These are phyloP conservation scores for Catharus minimus DNA, from an alignment of 2,113 vertebrate genomes.

Conservation along the genomic window DNA sequence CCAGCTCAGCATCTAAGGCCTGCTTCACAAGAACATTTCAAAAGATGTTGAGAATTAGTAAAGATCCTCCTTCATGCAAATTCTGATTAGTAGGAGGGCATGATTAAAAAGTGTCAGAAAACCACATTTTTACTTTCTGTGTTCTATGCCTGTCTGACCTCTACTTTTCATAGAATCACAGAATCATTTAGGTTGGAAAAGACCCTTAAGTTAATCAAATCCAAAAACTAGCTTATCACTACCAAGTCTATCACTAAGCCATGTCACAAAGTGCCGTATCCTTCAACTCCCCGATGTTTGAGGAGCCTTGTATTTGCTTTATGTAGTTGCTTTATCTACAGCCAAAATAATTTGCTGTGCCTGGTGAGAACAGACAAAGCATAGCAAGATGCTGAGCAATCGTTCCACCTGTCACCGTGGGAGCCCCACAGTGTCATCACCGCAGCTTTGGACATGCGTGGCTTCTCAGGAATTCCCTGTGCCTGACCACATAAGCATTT, in stretches of 20 bases:
- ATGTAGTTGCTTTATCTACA: not conserved
- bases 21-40: not conserved
- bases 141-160: not conserved
- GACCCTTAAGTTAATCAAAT: not conserved
- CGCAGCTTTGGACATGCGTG: rapidly evolving
- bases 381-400: conserved; percentile 34
- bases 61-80: not conserved
- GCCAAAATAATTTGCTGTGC: not conserved
- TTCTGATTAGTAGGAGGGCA: not conserved
- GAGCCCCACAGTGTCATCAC: not conserved
- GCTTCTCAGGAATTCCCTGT: conserved; percentile 37
- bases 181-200: not conserved
- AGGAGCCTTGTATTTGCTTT: not conserved
- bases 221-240: not conserved
- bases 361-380: not conserved
- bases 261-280: not conserved
- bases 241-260: not conserved
- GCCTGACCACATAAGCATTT: not conserved
- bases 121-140: not conserved
- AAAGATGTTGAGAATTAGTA: not conserved
- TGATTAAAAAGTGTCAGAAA: not conserved
- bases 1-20: not conserved
- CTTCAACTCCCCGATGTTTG: not conserved
- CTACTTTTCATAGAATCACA: not conserved
- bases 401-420: not conserved